A percentile compares a stretch with the other conserved stretches of the same genome.
phyloP scores from a whole-genome alignment of 2,888 invertebrate genomes.

The Heteropelma amictum region DNA sequence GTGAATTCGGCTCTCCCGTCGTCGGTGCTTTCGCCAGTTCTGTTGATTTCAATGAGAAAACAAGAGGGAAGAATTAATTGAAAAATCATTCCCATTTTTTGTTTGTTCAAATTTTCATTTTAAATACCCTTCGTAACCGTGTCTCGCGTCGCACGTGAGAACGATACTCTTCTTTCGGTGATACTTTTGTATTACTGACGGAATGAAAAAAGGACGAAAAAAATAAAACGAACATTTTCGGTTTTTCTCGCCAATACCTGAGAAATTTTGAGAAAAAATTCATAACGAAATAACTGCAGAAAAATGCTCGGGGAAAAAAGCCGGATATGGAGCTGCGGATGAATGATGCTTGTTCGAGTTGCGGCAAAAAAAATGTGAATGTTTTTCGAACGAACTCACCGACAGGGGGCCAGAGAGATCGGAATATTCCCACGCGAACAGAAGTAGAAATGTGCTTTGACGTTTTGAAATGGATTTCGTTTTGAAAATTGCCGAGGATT shows the following conservation, averaged over 20 bases:
- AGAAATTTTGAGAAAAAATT: not conserved
- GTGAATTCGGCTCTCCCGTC: constrained; percentile 68
- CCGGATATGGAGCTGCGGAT: too few species aligned
- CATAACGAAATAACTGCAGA: not conserved
- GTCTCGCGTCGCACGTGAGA: too few species aligned
- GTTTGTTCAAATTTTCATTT: too few species aligned
- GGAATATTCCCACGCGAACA: not conserved
- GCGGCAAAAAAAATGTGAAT: not conserved
- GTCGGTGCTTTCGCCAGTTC: constrained; percentile 69
- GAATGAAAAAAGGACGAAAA: too few species aligned
- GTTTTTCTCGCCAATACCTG: too few species aligned
- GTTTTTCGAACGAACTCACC: not conserved
- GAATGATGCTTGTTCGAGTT: too few species aligned
- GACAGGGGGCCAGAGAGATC: not conserved
- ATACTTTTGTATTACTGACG: not conserved
- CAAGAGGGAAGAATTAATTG: not conserved
- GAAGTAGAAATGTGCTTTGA: constrained; percentile 15
- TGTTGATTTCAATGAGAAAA: constrained; percentile 46
- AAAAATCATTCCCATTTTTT: not conserved
- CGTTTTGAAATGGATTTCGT: too few species aligned
- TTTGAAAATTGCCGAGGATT: too few species aligned
- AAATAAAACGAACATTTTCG: too few species aligned
- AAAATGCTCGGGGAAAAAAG: not conserved
- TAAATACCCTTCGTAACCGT: too few species aligned
- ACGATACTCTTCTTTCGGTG: too few species aligned